phyloP scores from a whole-genome alignment of 2,888 invertebrate species.

The Pachycephus smyrnensis region DNA sequence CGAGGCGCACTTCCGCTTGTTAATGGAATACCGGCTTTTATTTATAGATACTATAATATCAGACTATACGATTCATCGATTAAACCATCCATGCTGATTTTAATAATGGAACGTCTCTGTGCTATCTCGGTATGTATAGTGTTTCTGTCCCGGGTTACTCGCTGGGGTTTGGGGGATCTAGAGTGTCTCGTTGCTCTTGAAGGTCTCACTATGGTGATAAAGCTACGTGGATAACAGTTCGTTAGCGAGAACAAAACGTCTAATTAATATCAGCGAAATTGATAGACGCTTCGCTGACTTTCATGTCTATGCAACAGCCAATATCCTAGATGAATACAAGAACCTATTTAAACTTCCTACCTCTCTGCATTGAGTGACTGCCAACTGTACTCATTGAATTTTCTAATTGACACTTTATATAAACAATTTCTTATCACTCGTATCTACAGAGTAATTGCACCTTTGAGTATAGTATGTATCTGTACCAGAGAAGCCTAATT shows the following conservation, averaged over 20 bases:
- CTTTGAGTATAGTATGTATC: too few species aligned
- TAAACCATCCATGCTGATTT: background rate
- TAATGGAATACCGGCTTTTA: background rate
- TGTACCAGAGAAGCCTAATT: too few species aligned
- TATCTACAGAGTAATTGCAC: background rate
- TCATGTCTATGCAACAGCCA: background rate
- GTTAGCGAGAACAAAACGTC: background rate
- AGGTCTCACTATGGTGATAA: background rate
- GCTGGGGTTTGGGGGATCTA: background rate
- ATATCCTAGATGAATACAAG: background rate
- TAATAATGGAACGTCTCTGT: background rate
- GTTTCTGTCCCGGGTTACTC: background rate
- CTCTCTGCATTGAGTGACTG: background rate
- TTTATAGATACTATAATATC: background rate
- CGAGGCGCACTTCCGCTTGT: background rate
- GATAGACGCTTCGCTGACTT: background rate
- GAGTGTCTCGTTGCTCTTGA: background rate
- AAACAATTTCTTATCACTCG: background rate
- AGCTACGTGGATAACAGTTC: background rate
- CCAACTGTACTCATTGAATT: background rate
- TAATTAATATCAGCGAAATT: background rate
- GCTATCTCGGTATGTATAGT: background rate
- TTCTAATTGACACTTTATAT: background rate
- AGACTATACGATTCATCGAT: background rate
- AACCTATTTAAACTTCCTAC: background rate